Conservation (phyloP, 2,888 invertebrate species). For the Helobdella robusta region DNA sequence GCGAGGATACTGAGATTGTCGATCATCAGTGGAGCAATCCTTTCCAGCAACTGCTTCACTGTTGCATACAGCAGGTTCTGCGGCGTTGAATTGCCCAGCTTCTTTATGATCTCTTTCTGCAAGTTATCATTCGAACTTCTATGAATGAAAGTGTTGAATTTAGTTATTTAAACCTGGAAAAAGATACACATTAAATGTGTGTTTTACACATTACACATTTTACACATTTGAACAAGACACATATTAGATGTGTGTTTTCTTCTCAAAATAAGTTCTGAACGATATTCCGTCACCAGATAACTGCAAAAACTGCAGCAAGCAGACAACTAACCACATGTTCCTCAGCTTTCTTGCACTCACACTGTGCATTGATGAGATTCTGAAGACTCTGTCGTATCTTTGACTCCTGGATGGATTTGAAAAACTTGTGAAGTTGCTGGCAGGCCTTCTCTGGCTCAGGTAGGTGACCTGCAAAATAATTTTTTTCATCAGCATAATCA, state of each 20-base stretch:
- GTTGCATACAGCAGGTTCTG: conserved; percentile 90
- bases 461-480: conserved; percentile 58
- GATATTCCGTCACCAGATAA: too few species aligned
- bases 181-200: too few species aligned
- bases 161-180: too few species aligned
- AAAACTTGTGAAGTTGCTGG: conserved; percentile 50
- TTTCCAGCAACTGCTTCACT: conserved; percentile 80
- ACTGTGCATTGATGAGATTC: conserved; percentile 74
- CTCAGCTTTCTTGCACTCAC: conserved; percentile 82
- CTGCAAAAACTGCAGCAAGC: background rate
- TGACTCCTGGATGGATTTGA: conserved; percentile 48
- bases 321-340: conserved; percentile 60
- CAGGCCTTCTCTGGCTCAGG: conserved; percentile 85
- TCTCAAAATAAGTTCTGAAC: too few species aligned
- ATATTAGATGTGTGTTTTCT: too few species aligned
- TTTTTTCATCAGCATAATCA: too few species aligned
- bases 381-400: conserved; percentile 58
- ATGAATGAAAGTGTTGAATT: too few species aligned
- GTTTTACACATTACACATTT: too few species aligned
- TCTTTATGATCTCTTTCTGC: conserved; percentile 74
- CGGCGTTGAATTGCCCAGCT: conserved; percentile 86
- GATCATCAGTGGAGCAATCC: conserved; percentile 90
- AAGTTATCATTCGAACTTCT: too few species aligned
- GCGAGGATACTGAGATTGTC: conserved; percentile 75
- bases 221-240: too few species aligned